Base-by-base conservation (phyloP, 2,888 invertebrate genomes). In the Melanophora roralis region DNA sequence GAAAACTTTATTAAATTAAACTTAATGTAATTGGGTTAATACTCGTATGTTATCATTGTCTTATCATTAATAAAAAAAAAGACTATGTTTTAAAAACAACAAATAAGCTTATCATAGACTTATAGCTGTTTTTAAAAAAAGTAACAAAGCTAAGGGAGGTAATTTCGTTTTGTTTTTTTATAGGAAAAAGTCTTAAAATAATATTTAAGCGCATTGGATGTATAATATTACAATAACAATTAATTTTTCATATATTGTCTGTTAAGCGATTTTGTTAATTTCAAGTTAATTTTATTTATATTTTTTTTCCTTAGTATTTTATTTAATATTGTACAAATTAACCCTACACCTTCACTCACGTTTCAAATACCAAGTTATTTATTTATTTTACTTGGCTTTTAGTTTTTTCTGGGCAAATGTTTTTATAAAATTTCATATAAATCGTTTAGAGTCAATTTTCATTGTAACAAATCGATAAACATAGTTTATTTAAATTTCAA, bases 21-120 rank as follows among this genome's bases (percentile, higher is more conserved):
- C 49, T 57, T 43, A 14, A 71, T 77, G 69, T 51, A 77, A 71
- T 62, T 77, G 76, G 76, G 64, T 64, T 71, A 71, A 57, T 40
- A n/a, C n/a, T n/a, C n/a, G n/a, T n/a, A 53, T 6, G 9, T 32
- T 51, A 49, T 59, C 40, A 19, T 43, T 23, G 16, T 45, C 45
- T 55, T 62, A 75, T 62, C 68, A 38, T 14, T 5, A 21, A 11
- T 6, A 19, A 47, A n/a, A 49, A 23, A 49, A 49, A 69, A 32
- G 40, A 4, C 36, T 53, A 49, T 14, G 27, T 49, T 32, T 60
- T 23, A 53, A 12, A 27, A 45, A 8, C 11, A 57, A 27, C 3
- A 67, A 27, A 23, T 21, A 27, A 32, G 14, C 53, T 80, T 80
- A 80, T 80, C 76, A 47, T 21, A 32, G 3, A 23, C 11, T 34